A percentile compares a stretch with the other conserved stretches of the same genome.
Evolutionary conservation across 2,113 vertebrate genomes (phyloP).

Genomic region (Prunella fulvescens): DNA sequence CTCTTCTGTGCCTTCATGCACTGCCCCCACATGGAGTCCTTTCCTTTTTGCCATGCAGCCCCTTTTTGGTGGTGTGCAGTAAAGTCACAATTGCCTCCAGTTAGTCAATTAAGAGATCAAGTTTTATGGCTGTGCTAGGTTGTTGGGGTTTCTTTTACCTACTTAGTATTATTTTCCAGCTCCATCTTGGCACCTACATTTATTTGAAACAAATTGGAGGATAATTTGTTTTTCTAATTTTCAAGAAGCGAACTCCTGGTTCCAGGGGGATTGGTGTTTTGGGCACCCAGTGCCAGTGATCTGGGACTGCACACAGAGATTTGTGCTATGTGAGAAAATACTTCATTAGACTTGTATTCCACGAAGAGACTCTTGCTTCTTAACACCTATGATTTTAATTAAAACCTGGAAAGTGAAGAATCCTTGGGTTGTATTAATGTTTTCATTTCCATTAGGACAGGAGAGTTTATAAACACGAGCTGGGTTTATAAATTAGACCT

Average conservation of each 20-base stretch:
- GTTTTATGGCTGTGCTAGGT: neutral
- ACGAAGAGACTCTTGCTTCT: conserved; percentile 72
- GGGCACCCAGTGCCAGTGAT: conserved; percentile 26
- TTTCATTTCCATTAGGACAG: conserved; percentile 78
- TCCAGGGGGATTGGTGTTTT: conserved; percentile 27
- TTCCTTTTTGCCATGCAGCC: neutral
- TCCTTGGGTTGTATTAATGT: conserved; percentile 78
- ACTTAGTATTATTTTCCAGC: conserved; percentile 26
- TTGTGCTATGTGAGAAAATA: conserved; percentile 69
- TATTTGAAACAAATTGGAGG: conserved; percentile 52
- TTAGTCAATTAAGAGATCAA: conserved; percentile 57
- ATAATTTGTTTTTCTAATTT: conserved; percentile 75
- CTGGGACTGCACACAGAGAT: conserved; percentile 65
- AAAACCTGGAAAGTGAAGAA: conserved; percentile 82
- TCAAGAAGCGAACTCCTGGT: conserved; percentile 11
- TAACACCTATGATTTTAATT: conserved; percentile 83
- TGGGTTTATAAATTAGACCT: conserved; percentile 78
- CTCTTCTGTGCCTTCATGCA: neutral
- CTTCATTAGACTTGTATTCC: conserved; percentile 81
- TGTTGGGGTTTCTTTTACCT: neutral
- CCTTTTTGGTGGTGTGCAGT: accelerated
- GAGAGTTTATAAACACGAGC: conserved; percentile 78
- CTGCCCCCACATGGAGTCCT: neutral
- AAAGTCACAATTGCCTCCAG: neutral
- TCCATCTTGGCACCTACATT: conserved; percentile 57